Evolutionary conservation across 2,888 invertebrate genomes (phyloP), one percentile per base, ranked within the genome.

Genomic region (Germaria angustata): DNA sequence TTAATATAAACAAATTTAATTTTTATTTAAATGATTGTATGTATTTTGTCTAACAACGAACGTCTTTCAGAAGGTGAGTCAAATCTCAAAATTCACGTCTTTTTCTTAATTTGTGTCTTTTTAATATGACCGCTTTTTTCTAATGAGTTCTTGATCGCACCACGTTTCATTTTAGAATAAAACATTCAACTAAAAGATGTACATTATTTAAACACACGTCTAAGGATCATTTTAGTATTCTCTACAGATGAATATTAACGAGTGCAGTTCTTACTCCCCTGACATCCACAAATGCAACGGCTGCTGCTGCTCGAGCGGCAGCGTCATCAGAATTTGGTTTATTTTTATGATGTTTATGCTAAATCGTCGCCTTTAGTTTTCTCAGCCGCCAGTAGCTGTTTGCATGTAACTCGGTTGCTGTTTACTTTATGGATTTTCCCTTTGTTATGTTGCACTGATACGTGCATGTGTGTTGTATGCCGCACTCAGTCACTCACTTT

Each of bases 191-290:
- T 86, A 86, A 85, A 86, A 84, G 87, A 88, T 85, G 86, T 87
- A 86, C 88, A 87, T 87, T 90, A 89, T 90, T 90, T 90, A 90
- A 90, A 89, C 86, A 87, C 84, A 88, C 87, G 87, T 81, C 80
- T 61, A 76, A 73, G 77, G 80, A 80, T 77, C 80, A 76, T 44
- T 73, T 55, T 65, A 34, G 22, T 57, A 13, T 53, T 32, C 22
- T 24, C 65, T 53, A 59, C 13, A 66, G 61, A 69, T 55, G 9
- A 20, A 55, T 36, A 44, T 22, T n/a, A 69, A 55, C 71, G 32
- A 28, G 22, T 66, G 8, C 34, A 44, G 11, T 44, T 55, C 51
- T 59, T 63, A 7, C 41, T 36, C 36, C 57, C 68, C 66, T 36
- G 28, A 39, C 46, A 44, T 4, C 55, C 44, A 55, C 8, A 53